Conservation (phyloP, 2,113 vertebrate genomes). For the Phyllostomus discolor region DNA sequence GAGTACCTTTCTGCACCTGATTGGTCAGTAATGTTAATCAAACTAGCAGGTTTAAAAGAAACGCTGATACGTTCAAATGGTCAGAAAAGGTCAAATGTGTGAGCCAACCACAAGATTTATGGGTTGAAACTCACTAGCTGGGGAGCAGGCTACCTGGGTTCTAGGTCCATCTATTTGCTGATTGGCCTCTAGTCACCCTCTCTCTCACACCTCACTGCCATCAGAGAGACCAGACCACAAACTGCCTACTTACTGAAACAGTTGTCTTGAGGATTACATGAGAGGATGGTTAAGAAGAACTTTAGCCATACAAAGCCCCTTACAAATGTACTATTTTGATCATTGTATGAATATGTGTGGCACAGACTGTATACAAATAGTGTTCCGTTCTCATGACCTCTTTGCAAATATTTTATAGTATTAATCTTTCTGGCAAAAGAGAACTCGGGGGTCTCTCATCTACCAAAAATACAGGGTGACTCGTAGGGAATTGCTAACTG, state of each 20-base stretch:
- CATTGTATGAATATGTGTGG: neutral
- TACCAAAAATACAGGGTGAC: slow-evolving; percentile 50
- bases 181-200: neutral
- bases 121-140: neutral
- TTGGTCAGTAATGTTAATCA: slow-evolving; percentile 30
- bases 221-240: neutral
- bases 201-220: neutral
- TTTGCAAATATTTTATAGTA: neutral
- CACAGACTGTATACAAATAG: neutral
- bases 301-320: neutral
- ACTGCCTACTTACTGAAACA: neutral
- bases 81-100: neutral
- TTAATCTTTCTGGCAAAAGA: slow-evolving; percentile 54
- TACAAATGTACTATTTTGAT: neutral
- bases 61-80: neutral
- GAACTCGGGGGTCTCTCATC: slow-evolving; percentile 54
- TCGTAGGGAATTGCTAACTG: slow-evolving; percentile 67
- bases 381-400: neutral
- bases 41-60: neutral
- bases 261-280: neutral
- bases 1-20: slow-evolving; percentile 2
- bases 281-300: neutral
- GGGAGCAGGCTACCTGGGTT: neutral
- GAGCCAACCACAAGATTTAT: neutral
- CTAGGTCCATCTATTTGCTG: neutral